Percentiles rank a stretch among this genome's conserved stretches.
Conservation (phyloP, 2,888 invertebrate genomes). For the Cepaea hortensis region DNA sequence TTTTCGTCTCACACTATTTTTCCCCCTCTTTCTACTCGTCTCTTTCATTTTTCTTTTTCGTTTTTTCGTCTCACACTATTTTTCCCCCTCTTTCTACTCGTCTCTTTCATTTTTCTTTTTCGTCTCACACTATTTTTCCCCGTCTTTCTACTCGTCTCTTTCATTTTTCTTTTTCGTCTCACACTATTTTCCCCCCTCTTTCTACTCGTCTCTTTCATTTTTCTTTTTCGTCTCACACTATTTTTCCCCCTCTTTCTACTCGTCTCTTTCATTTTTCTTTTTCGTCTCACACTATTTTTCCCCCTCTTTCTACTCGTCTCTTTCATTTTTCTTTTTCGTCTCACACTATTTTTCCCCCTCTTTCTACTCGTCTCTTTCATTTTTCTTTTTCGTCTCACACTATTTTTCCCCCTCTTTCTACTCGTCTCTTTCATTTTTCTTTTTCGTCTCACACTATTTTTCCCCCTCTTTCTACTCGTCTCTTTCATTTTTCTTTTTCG, state of each 20-base stretch:
- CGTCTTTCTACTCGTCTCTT: not conserved
- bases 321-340: not conserved
- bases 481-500: not conserved
- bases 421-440: not conserved
- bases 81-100: not conserved
- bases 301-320: not conserved
- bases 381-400: not conserved
- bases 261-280: not conserved
- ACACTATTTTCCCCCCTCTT: not conserved
- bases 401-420: not conserved
- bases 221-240: not conserved
- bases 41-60: not conserved
- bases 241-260: not conserved
- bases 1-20: not conserved
- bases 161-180: not conserved
- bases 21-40: not conserved
- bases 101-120: not conserved
- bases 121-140: not conserved
- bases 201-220: not conserved
- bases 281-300: not conserved
- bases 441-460: not conserved
- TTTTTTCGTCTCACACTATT: not conserved
- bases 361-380: not conserved
- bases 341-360: not conserved
- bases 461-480: not conserved